Evolutionary conservation across 2,797 vertebrate species (phyloP).

Genomic region (Pogonophryne albipinna): DNA sequence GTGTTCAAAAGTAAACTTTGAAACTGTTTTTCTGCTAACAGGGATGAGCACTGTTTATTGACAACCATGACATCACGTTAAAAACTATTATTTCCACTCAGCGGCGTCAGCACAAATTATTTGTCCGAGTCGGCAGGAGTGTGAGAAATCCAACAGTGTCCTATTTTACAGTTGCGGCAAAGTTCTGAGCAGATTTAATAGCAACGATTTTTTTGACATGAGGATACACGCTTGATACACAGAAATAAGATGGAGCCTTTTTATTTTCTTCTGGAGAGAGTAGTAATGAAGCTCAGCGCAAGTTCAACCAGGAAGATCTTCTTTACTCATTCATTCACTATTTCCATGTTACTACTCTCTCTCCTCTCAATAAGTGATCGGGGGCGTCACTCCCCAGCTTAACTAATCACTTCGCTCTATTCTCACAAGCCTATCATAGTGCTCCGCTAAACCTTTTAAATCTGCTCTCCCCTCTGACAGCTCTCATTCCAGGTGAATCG

Average conservation of each 20-base stretch:
- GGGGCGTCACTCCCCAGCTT: too few relatives aligned
- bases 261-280: slow-evolving; percentile 33
- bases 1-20: neutral
- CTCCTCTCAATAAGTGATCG: too few relatives aligned
- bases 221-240: neutral
- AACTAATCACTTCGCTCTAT: too few relatives aligned
- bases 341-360: too few relatives aligned
- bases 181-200: slow-evolving; percentile 17
- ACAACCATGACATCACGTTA: slow-evolving; percentile 39
- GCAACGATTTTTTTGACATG: slow-evolving; percentile 25
- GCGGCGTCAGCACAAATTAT: slow-evolving; percentile 44
- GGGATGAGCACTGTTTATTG: slow-evolving; percentile 6
- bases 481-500: too few relatives aligned
- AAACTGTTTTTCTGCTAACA: slow-evolving; percentile 10
- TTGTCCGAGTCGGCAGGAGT: slow-evolving; percentile 24
- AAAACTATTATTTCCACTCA: slow-evolving; percentile 50
- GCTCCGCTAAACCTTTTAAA: too few relatives aligned
- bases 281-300: too few relatives aligned
- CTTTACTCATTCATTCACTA: too few relatives aligned
- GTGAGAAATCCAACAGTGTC: slow-evolving; percentile 40
- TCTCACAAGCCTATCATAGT: too few relatives aligned
- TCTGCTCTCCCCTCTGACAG: too few relatives aligned
- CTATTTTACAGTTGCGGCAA: slow-evolving; percentile 39
- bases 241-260: slow-evolving; percentile 21
- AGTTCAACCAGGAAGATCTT: too few relatives aligned